phyloP scores from a whole-genome alignment of 2,113 vertebrate genomes.

The Limnothrissa miodon region DNA sequence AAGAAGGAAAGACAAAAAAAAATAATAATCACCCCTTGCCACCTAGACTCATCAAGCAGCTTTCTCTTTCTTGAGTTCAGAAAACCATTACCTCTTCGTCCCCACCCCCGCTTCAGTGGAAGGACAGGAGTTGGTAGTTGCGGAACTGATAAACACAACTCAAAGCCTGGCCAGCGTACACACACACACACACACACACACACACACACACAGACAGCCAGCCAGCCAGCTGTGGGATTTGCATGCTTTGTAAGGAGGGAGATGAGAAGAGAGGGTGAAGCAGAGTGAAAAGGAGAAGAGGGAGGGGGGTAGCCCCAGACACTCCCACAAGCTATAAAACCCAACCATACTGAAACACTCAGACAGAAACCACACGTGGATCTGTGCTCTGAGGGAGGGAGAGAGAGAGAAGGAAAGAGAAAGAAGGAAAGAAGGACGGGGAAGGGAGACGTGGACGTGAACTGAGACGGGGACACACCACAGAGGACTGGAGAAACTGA shows the following conservation, averaged over 20 bases:
- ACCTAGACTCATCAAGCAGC: background rate
- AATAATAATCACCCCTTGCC: background rate
- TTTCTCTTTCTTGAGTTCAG: background rate
- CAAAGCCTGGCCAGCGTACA: constrained; percentile 20
- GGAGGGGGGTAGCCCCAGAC: constrained; percentile 49
- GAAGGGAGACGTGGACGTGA: constrained; percentile 23
- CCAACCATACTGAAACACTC: constrained; percentile 72
- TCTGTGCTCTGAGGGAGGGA: constrained; percentile 45
- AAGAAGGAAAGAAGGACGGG: background rate
- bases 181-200: too few species aligned
- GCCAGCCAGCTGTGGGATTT: constrained; percentile 53
- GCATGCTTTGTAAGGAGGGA: constrained; percentile 44
- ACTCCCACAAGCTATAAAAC: constrained; percentile 78
- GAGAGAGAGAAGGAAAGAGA: constrained; percentile 28
- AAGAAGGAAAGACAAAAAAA: too few species aligned
- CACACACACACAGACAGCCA: too few species aligned
- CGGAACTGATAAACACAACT: constrained; percentile 15
- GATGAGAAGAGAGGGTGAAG: constrained; percentile 43
- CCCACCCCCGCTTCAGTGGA: too few species aligned
- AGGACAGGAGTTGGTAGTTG: background rate
- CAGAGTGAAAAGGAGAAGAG: constrained; percentile 42
- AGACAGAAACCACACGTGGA: constrained; percentile 77
- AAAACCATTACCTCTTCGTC: too few species aligned
- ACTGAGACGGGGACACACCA: background rate
- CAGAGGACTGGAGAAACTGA: background rate